Conservation (phyloP, 1,140 invertebrate genomes). For the Hyposmocoma kahamanoa region DNA sequence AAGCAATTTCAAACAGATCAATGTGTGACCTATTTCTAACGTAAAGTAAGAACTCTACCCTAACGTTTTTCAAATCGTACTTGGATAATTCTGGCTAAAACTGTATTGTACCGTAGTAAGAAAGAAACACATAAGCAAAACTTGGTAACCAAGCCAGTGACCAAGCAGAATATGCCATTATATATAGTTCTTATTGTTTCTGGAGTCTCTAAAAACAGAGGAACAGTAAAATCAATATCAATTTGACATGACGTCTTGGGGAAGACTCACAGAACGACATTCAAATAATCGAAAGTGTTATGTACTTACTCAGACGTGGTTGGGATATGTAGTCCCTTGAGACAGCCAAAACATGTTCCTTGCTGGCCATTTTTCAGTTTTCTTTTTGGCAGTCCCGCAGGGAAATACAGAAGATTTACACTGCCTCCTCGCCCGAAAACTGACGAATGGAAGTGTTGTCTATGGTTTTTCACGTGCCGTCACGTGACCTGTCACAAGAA, state of each 20-base stretch:
- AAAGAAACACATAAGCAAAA: too few species aligned
- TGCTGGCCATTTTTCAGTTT: constrained; percentile 60
- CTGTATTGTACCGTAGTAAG: too few species aligned
- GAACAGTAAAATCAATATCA: constrained; percentile 52
- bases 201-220: constrained; percentile 8
- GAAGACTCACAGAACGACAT: constrained; percentile 13
- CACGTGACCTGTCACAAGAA: constrained; percentile 72
- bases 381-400: constrained; percentile 51
- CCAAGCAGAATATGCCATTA: too few species aligned
- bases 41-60: too few species aligned
- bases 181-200: too few species aligned
- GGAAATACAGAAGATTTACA: constrained; percentile 55
- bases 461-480: constrained; percentile 74
- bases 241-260: constrained; percentile 37
- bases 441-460: constrained; percentile 69
- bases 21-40: too few species aligned
- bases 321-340: constrained; percentile 98
- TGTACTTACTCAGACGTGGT: constrained; percentile 94
- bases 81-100: too few species aligned
- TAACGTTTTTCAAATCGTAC: too few species aligned
- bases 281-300: constrained; percentile 5
- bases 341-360: constrained; percentile 92
- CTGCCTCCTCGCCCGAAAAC: constrained; percentile 70
- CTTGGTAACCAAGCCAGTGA: too few species aligned
- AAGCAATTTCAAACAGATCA: too few species aligned